A percentile compares a stretch with the other conserved stretches of the same genome.
These are phyloP conservation scores for Ectemnius cavifrons DNA, from an alignment of 2,888 invertebrate species.

Conservation along the genomic window DNA sequence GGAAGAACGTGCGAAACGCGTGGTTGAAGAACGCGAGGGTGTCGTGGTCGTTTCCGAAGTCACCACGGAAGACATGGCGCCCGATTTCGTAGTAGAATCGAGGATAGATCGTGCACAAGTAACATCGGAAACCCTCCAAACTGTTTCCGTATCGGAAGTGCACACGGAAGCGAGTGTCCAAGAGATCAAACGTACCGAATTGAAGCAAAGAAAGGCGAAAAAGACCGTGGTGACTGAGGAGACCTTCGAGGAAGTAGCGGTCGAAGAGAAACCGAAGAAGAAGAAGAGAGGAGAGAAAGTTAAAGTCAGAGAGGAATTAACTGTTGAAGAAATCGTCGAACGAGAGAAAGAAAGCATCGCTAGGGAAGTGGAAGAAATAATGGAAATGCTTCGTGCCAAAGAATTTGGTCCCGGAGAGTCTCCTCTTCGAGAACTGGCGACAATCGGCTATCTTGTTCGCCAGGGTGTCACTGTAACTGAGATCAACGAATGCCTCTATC, in stretches of 20 bases:
- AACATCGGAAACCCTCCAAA: slow-evolving; percentile 77
- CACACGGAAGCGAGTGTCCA: slow-evolving; percentile 80
- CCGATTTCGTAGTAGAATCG: slow-evolving; percentile 67
- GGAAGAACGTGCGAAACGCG: slow-evolving; percentile 79
- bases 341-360: slow-evolving; percentile 82
- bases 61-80: slow-evolving; percentile 66
- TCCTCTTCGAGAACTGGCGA: slow-evolving; percentile 89
- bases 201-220: slow-evolving; percentile 72
- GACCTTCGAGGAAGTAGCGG: slow-evolving; percentile 35
- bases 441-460: slow-evolving; percentile 88
- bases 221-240: slow-evolving; percentile 57
- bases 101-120: slow-evolving; percentile 67
- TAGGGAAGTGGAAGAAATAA: slow-evolving; percentile 86
- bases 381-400: slow-evolving; percentile 86
- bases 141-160: slow-evolving; percentile 81
- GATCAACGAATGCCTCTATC: slow-evolving; percentile 86
- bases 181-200: slow-evolving; percentile 74
- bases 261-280: slow-evolving; percentile 66
- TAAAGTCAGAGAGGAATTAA: slow-evolving; percentile 78
- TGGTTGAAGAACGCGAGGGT: slow-evolving; percentile 79
- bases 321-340: slow-evolving; percentile 80
- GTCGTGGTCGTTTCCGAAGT: slow-evolving; percentile 73
- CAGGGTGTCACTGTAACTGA: slow-evolving; percentile 88
- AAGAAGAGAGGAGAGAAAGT: slow-evolving; percentile 74
- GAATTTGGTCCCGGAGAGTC: slow-evolving; percentile 90